A percentile compares a stretch with the other conserved stretches of the same genome.
These are phyloP conservation scores for Papilio dardanus DNA, from an alignment of 1,140 invertebrate species.

Conservation along the genomic window DNA sequence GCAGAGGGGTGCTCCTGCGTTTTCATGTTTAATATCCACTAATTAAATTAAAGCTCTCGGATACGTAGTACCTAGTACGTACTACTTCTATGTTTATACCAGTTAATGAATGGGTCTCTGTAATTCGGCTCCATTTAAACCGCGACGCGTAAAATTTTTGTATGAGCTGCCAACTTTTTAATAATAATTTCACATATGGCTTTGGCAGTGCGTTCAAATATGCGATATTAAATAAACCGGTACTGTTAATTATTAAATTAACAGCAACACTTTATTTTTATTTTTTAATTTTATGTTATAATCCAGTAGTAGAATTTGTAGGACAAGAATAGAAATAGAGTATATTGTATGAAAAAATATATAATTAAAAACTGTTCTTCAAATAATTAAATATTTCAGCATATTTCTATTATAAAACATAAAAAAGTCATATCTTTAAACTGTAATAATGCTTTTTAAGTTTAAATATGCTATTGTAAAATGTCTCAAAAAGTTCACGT, in stretches of 20 bases:
- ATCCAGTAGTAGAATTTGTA: not conserved
- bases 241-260: constrained; percentile 14
- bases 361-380: not conserved
- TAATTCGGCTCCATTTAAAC: constrained; percentile 35
- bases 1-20: constrained; percentile 17
- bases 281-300: not conserved
- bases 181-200: constrained; percentile 31
- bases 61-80: constrained; percentile 45
- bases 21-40: constrained; percentile 37
- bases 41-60: constrained; percentile 47
- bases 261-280: not conserved
- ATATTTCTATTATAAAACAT: no score
- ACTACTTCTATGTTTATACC: constrained; percentile 46
- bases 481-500: constrained; percentile 22
- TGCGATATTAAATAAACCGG: constrained; percentile 29
- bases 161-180: constrained; percentile 37
- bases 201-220: constrained; percentile 31
- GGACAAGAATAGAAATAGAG: no score
- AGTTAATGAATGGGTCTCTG: constrained; percentile 45
- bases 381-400: no score
- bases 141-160: constrained; percentile 37
- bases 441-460: not conserved
- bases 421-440: not conserved
- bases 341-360: not conserved
- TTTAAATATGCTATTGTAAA: constrained; percentile 1